A percentile compares a stretch with the other conserved stretches of the same genome.
Conservation (phyloP, 2,888 invertebrate species). For the Rotaria magnacalcarata region DNA sequence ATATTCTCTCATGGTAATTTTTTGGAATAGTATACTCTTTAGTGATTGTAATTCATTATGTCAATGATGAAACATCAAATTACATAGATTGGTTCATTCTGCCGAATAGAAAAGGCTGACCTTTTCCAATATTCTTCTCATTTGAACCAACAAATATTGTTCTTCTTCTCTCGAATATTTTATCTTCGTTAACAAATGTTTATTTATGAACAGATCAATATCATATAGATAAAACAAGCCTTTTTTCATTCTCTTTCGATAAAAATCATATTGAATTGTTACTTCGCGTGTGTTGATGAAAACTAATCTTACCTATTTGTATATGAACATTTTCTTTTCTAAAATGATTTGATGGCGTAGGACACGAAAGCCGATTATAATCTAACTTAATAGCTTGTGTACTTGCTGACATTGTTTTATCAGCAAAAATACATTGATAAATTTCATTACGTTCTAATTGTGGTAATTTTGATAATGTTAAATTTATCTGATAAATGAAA, state of each 20-base stretch:
- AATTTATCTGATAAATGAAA: not conserved
- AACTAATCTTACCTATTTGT: not conserved
- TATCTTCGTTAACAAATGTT: no score
- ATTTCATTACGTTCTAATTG: conserved; percentile 27
- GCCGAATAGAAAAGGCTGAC: no score
- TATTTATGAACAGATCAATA: no score
- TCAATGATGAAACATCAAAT: no score
- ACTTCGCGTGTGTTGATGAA: not conserved
- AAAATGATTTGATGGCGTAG: not conserved
- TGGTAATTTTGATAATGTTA: conserved; percentile 27
- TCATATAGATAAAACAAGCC: no score
- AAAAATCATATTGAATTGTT: not conserved
- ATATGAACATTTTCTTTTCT: not conserved
- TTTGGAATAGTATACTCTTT: no score
- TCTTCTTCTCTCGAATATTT: no score
- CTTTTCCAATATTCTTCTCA: no score
- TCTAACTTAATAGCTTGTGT: conserved; percentile 31
- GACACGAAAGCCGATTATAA: conserved; percentile 3
- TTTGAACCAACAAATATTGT: no score
- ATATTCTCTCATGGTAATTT: no score
- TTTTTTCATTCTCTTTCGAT: not conserved
- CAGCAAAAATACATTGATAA: conserved; percentile 1
- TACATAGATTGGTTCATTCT: no score
- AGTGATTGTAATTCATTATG: no score
- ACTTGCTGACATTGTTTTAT: not conserved